These are phyloP conservation scores for Theocolax elegans DNA, from an alignment of 1,140 invertebrate species.

Conservation along the genomic window DNA sequence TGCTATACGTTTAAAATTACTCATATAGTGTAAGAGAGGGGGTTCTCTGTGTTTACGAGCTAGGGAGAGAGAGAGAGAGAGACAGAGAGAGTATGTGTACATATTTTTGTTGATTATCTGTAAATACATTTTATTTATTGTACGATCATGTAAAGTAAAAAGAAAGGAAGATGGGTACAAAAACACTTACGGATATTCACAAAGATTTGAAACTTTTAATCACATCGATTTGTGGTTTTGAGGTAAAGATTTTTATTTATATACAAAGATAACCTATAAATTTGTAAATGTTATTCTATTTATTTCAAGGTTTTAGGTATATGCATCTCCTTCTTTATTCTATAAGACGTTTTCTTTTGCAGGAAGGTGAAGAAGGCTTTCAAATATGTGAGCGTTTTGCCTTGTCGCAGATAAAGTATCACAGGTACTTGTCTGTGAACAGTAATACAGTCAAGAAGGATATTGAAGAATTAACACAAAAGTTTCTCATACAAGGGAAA, in stretches of 20 bases:
- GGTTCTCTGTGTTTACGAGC: no score
- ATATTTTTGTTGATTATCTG: no score
- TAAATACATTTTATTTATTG: neutral
- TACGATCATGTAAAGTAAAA: slow-evolving; percentile 8
- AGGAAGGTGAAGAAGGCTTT: slow-evolving; percentile 64
- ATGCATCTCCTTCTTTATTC: no score
- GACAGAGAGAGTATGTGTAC: no score
- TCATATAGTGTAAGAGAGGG: no score
- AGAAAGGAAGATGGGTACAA: slow-evolving; percentile 56
- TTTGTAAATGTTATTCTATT: no score
- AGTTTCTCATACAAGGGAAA: slow-evolving; percentile 66
- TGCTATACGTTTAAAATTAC: no score
- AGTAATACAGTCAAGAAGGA: slow-evolving; percentile 59
- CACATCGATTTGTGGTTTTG: slow-evolving; percentile 58
- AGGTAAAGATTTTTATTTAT: slow-evolving; percentile 49
- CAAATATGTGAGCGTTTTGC: slow-evolving; percentile 62
- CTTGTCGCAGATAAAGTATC: slow-evolving; percentile 64
- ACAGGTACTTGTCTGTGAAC: slow-evolving; percentile 62
- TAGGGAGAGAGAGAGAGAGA: no score
- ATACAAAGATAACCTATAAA: slow-evolving; percentile 12
- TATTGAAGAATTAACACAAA: slow-evolving; percentile 58
- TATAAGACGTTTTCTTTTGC: slow-evolving; percentile 33
- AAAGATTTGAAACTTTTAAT: slow-evolving; percentile 61
- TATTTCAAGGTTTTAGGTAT: no score
- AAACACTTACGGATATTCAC: slow-evolving; percentile 58